These are phyloP conservation scores for Aphelocoma californica DNA, from an alignment of 2,797 vertebrate genomes.

Conservation along the genomic window DNA sequence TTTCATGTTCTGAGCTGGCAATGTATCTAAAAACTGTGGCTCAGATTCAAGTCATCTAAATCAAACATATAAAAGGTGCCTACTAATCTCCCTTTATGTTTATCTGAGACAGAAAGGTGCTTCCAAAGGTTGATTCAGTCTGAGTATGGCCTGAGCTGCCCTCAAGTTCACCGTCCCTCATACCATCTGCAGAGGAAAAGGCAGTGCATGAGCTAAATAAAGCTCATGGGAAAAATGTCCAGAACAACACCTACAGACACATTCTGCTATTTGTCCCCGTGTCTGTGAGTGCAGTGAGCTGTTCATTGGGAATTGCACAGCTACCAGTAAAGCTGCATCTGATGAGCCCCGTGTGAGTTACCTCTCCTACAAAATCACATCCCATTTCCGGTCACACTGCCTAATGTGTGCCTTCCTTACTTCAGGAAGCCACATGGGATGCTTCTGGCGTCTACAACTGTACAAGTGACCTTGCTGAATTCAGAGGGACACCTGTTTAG, in stretches of 20 bases:
- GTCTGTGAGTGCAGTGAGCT: neutral
- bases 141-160: neutral
- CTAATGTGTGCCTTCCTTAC: neutral
- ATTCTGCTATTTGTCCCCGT: neutral
- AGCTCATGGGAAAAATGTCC: neutral
- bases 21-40: neutral
- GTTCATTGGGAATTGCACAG: neutral
- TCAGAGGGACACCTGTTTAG: neutral
- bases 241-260: neutral
- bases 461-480: neutral
- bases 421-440: neutral
- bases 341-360: fast-evolving
- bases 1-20: neutral
- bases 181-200: neutral
- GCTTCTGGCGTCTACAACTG: neutral
- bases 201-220: neutral
- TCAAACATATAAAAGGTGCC: neutral
- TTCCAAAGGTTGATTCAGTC: neutral
- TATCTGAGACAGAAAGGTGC: neutral
- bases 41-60: neutral
- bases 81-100: neutral
- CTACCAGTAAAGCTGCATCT: neutral
- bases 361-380: neutral
- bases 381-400: neutral
- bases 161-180: neutral